Conservation (phyloP, 2,113 vertebrate genomes). For the Lutjanus erythropterus region DNA sequence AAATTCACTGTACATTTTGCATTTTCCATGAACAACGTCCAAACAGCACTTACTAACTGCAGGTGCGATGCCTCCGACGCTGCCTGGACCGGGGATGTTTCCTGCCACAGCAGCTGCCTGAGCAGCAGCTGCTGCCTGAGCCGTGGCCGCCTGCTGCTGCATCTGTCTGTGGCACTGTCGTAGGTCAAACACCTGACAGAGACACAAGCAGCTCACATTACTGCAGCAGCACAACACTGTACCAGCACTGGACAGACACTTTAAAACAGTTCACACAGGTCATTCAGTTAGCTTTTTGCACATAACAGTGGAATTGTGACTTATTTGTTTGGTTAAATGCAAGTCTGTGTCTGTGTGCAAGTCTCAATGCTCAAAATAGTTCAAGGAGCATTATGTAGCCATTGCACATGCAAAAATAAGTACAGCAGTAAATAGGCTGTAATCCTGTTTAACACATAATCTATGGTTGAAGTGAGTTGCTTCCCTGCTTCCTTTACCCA, state of each 20-base stretch:
- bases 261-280: neutral
- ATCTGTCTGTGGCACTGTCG: constrained; percentile 89
- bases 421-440: too few species aligned
- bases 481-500: too few species aligned
- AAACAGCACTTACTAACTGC: constrained; percentile 81
- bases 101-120: constrained; percentile 85
- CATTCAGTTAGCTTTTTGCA: neutral
- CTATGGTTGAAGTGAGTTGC: too few species aligned
- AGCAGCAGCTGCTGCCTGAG: constrained; percentile 84
- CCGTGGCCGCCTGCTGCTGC: constrained; percentile 88
- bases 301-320: neutral
- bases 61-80: constrained; percentile 86
- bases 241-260: neutral
- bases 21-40: neutral
- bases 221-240: neutral
- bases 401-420: too few species aligned
- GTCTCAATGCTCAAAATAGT: too few species aligned
- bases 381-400: too few species aligned
- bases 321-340: neutral
- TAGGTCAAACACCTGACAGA: constrained; percentile 86
- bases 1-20: neutral
- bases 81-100: constrained; percentile 85
- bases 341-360: neutral
- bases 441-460: too few species aligned
- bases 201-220: constrained; percentile 16